phyloP scores from a whole-genome alignment of 1,140 invertebrate genomes.

The Plectrocnemia conspersa region DNA sequence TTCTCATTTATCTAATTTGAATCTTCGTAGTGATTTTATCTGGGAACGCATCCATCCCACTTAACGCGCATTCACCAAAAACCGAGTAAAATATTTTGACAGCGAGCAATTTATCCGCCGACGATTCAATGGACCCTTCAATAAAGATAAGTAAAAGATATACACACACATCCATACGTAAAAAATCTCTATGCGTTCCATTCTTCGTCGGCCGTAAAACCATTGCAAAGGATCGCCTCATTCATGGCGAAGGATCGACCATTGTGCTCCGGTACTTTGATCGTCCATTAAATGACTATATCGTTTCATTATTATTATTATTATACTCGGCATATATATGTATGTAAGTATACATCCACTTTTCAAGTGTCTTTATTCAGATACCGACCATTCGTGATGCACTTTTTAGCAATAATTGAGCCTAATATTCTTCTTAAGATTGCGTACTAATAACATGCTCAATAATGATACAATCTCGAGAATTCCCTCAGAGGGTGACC shows the following conservation, averaged over 20 bases:
- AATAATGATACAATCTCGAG: no score
- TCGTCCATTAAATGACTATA: constrained; percentile 32
- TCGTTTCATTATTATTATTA: constrained; percentile 22
- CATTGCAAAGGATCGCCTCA: constrained; percentile 11
- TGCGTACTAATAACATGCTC: no score
- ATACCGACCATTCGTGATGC: no score
- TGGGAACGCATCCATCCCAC: background rate
- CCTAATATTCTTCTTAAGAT: no score
- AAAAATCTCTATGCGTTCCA: constrained; percentile 9
- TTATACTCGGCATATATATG: background rate
- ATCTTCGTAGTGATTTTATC: background rate
- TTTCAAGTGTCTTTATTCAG: no score
- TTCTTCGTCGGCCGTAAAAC: constrained; percentile 11
- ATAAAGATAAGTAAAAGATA: constrained; percentile 11
- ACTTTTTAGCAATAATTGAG: no score
- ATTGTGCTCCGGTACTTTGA: constrained; percentile 32
- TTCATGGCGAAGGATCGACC: constrained; percentile 15
- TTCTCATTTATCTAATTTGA: background rate
- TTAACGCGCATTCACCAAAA: background rate
- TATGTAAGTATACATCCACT: background rate
- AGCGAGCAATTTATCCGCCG: constrained; percentile 29
- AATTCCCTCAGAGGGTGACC: no score
- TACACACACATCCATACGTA: no score
- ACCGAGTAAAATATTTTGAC: constrained; percentile 34
- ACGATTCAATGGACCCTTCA: constrained; percentile 20